Conservation (phyloP, 2,797 vertebrate genomes). For the Crenichthys baileyi region DNA sequence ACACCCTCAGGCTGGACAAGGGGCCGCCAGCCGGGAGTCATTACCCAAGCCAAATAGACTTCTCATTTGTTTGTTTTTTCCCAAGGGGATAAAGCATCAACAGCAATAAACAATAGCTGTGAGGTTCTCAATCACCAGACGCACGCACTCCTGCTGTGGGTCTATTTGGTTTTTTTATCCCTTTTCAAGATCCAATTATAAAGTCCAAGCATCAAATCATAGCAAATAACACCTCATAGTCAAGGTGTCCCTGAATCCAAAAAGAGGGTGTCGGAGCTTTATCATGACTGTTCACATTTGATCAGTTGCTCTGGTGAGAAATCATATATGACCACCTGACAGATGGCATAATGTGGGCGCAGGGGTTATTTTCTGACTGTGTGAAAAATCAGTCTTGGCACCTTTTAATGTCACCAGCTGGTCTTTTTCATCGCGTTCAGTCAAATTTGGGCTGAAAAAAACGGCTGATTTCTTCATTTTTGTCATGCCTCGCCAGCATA, state of each 20-base stretch:
- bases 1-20: slow-evolving; percentile 71
- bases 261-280: slow-evolving; percentile 12
- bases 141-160: slow-evolving; percentile 11
- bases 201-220: slow-evolving; percentile 34
- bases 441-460: slow-evolving; percentile 60
- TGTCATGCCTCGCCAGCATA: slow-evolving; percentile 40
- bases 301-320: slow-evolving; percentile 46
- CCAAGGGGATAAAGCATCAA: slow-evolving; percentile 53
- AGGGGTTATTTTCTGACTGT: slow-evolving; percentile 78
- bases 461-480: slow-evolving; percentile 59
- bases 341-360: slow-evolving; percentile 81
- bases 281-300: slow-evolving; percentile 45
- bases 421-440: slow-evolving; percentile 67
- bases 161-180: slow-evolving; percentile 10
- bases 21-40: slow-evolving; percentile 70
- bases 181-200: slow-evolving; percentile 58
- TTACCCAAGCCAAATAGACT: slow-evolving; percentile 74
- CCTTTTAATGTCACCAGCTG: slow-evolving; percentile 73
- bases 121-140: slow-evolving; percentile 53
- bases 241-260: slow-evolving; percentile 19
- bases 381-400: slow-evolving; percentile 77
- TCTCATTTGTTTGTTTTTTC: slow-evolving; percentile 67
- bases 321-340: slow-evolving; percentile 75
- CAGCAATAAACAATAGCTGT: slow-evolving; percentile 62
- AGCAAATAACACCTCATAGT: slow-evolving; percentile 25